Conservation (phyloP, 2,113 vertebrate genomes). For the Ibidorhyncha struthersii region DNA sequence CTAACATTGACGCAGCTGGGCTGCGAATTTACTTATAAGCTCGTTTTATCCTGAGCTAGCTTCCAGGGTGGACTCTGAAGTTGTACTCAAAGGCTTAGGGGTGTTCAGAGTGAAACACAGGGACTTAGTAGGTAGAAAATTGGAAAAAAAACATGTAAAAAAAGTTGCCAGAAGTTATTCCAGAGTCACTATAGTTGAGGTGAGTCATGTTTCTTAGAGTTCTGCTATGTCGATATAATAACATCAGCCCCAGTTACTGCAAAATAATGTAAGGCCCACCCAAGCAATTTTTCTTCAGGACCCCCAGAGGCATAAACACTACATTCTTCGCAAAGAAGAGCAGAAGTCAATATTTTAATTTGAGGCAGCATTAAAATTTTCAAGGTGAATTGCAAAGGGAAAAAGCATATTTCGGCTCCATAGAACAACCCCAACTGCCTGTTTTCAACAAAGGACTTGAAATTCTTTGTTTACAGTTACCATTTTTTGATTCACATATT, state of each 20-base stretch:
- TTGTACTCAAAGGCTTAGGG: neutral
- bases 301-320: neutral
- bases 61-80: neutral
- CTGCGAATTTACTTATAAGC: neutral
- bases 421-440: neutral
- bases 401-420: neutral
- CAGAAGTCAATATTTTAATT: neutral
- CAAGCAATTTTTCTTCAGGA: neutral
- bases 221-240: neutral
- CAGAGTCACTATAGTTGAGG: neutral
- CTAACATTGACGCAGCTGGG: neutral
- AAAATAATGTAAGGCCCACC: neutral
- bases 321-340: neutral
- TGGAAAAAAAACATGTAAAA: neutral
- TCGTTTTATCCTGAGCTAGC: neutral
- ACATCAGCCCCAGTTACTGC: neutral
- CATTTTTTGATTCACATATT: neutral
- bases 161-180: neutral
- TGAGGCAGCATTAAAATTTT: neutral
- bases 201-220: neutral
- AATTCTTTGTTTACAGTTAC: neutral
- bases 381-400: neutral
- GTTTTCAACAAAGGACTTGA: neutral
- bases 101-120: neutral
- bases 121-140: neutral